Conservation (phyloP, 2,797 vertebrate genomes). For the Danio jaintianensis region DNA sequence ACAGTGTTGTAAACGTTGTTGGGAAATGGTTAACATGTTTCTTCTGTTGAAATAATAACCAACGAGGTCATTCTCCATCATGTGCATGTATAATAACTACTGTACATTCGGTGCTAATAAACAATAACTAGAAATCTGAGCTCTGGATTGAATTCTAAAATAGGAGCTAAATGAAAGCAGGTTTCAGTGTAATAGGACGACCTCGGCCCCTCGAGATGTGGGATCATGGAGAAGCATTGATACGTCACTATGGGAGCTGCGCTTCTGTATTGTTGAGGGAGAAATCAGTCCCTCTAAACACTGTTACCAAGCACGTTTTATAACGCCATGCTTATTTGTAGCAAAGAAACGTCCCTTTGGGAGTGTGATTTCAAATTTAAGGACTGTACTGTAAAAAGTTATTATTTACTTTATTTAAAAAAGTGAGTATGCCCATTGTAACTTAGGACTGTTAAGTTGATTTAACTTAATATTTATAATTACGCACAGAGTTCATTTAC, state of each 20-base stretch:
- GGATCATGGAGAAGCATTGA: constrained; percentile 2
- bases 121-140: constrained; percentile 37
- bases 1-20: no score
- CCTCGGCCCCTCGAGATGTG: background rate
- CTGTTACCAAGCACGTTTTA: background rate
- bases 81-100: background rate
- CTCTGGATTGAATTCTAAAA: background rate
- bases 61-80: background rate
- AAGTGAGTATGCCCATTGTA: no score
- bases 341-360: background rate
- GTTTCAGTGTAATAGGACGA: constrained; percentile 22
- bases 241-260: background rate
- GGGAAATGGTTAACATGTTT: background rate
- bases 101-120: constrained; percentile 6
- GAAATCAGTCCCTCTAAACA: constrained; percentile 3
- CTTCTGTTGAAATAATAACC: no score
- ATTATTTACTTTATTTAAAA: no score
- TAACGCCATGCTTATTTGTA: background rate
- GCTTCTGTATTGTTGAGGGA: constrained; percentile 22
- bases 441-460: no score
- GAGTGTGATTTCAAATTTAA: background rate
- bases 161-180: background rate
- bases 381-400: background rate
- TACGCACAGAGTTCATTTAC: no score
- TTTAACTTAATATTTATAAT: no score